Evolutionary conservation across 1,140 invertebrate genomes (phyloP).

Genomic region (Zaprionus capensis): DNA sequence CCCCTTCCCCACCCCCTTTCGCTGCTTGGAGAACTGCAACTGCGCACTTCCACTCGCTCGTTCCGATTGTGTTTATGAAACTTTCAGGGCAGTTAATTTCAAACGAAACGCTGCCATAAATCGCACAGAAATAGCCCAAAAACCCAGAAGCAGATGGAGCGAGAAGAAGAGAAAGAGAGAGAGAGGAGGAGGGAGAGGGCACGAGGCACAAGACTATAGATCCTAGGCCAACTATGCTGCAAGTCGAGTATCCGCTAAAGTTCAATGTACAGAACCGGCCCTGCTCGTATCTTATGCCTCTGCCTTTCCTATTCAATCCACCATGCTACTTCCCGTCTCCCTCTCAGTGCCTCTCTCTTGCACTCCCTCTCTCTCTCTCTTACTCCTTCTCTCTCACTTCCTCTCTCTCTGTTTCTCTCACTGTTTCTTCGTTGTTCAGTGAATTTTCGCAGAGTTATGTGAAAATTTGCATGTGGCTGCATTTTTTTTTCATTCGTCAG

Average conservation of each 20-base stretch:
- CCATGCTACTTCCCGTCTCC: neutral
- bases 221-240: neutral
- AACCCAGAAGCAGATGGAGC: neutral
- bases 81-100: slow-evolving; percentile 62
- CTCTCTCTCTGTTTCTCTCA: neutral
- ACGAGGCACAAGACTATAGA: neutral
- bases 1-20: neutral
- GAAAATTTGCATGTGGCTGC: slow-evolving; percentile 63
- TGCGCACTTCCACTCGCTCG: slow-evolving; percentile 37
- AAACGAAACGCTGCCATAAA: slow-evolving; percentile 66
- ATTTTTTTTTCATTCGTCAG: slow-evolving; percentile 28
- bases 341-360: neutral
- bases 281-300: neutral
- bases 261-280: slow-evolving; percentile 61
- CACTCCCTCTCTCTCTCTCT: neutral
- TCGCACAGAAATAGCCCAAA: slow-evolving; percentile 47
- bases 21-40: slow-evolving; percentile 23
- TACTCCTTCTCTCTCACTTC: neutral
- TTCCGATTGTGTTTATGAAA: slow-evolving; percentile 64
- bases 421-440: neutral
- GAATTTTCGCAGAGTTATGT: slow-evolving; percentile 58
- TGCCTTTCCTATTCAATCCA: neutral
- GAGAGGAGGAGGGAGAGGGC: neutral
- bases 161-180: neutral
- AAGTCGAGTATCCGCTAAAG: slow-evolving; percentile 25